Evolutionary conservation across 2,888 invertebrate species (phyloP), one percentile per base, ranked within the genome.

Genomic region (Lasioglossum villosulum): DNA sequence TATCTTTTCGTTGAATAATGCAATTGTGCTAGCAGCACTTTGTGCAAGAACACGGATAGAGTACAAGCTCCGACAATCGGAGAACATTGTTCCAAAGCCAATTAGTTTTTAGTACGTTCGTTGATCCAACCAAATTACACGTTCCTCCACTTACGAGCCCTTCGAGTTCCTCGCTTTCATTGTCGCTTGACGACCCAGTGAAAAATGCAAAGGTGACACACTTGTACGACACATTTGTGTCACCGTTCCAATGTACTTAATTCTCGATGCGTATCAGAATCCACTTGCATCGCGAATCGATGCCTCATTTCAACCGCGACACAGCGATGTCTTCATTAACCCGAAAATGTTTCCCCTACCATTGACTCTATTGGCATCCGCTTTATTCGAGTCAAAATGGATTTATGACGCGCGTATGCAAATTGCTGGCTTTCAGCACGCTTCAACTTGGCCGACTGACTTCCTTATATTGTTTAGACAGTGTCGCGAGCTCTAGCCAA

Each of bases 71-170:
- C 27, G 27, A 48, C 19, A 19, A 56, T 63, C 14, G 63, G 16
- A 37, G 52, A 30, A 37, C 10, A 27, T n/a, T 30, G 74, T 48
- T 30, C 16, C 37, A 59, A 34, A 77, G 74, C 72, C 83, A 88
- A 88, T 89, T 86, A 89, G 74, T 83, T 68, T 79, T 37, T 72
- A 83, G 70, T 79, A 74, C 80, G 72, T 86, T 80, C 39, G 77
- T 79, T 59, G 83, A 77, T 78, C 78, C 77, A 80, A 87, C 68
- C 66, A 80, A 77, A 76, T 30, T 71, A 59, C 63, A 27, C 34
- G 27, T 27, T 68, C n/a, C 30, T 52, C 71, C 68, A 30, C 56
- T 52, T 73, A 34, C 75, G 56, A 75, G 75, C 63, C 27, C 74
- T 37, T 71, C 76, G 59, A 71, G 6, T 30, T n/a, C 2, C n/a